Evolutionary conservation across 2,888 invertebrate genomes (phyloP).

Genomic region (Catocala nupta): DNA sequence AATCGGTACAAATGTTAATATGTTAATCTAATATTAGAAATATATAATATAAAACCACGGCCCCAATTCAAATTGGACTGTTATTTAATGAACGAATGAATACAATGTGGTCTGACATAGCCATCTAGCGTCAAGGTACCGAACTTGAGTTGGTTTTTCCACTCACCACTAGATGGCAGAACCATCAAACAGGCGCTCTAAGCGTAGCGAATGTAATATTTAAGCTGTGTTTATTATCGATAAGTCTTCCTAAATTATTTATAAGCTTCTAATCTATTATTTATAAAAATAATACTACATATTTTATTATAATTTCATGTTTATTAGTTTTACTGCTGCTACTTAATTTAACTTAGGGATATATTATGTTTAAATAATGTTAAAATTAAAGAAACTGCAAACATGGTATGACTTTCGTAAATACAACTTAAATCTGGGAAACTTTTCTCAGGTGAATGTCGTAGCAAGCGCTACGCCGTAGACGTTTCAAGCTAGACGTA

Average conservation of each 20-base stretch:
- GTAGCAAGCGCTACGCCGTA: conserved; percentile 62
- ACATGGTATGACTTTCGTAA: neutral
- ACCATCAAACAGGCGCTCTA: neutral
- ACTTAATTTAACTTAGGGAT: no score
- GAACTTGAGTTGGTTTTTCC: conserved; percentile 60
- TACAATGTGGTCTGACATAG: conserved; percentile 33
- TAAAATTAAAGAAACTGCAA: no score
- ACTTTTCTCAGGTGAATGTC: conserved; percentile 23
- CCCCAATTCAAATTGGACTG: no score
- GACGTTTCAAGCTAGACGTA: conserved; percentile 31
- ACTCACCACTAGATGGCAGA: conserved; percentile 75
- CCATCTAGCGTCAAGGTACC: conserved; percentile 64
- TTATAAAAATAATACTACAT: no score
- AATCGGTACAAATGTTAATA: no score
- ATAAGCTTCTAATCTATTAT: no score
- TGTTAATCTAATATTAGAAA: no score
- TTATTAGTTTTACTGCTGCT: no score
- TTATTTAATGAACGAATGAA: neutral
- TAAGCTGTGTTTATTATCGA: neutral
- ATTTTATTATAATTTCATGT: no score
- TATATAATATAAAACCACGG: no score
- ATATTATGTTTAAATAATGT: no score
- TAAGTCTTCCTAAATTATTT: no score
- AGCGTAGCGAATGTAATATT: neutral
- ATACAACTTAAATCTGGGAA: conserved; percentile 11